phyloP scores from a whole-genome alignment of 2,113 vertebrate species.

The Macrotis lagotis region DNA sequence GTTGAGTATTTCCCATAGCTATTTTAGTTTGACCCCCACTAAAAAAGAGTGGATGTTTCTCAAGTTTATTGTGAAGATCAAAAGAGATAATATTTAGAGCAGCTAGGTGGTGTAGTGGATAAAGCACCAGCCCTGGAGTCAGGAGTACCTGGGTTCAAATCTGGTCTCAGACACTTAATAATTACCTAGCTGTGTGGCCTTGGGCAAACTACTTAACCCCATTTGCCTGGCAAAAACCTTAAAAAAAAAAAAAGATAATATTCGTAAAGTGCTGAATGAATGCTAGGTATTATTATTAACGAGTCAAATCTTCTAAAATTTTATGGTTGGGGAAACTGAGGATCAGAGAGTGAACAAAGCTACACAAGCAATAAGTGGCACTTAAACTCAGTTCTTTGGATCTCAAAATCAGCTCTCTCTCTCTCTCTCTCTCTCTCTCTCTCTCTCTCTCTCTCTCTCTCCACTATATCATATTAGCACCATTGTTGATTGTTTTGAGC shows the following conservation, averaged over 20 bases:
- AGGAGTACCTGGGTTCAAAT: too few relatives aligned
- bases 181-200: too few relatives aligned
- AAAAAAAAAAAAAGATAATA: too few relatives aligned
- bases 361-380: neutral
- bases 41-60: neutral
- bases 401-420: neutral
- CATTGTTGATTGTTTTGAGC: neutral
- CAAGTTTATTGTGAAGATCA: neutral
- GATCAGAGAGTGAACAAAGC: neutral
- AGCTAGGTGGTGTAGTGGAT: too few relatives aligned
- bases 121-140: too few relatives aligned
- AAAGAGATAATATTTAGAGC: neutral
- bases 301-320: neutral
- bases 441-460: neutral
- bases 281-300: neutral
- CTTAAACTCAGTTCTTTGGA: neutral
- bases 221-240: too few relatives aligned
- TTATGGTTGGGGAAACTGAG: neutral
- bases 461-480: neutral
- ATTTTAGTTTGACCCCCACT: neutral
- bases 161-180: too few relatives aligned
- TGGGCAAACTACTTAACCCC: too few relatives aligned
- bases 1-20: neutral
- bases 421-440: neutral
- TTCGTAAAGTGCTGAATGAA: too few relatives aligned